These are phyloP conservation scores for Phrynocephalus guinanensis DNA, from an alignment of 2,797 vertebrate species.

Conservation along the genomic window DNA sequence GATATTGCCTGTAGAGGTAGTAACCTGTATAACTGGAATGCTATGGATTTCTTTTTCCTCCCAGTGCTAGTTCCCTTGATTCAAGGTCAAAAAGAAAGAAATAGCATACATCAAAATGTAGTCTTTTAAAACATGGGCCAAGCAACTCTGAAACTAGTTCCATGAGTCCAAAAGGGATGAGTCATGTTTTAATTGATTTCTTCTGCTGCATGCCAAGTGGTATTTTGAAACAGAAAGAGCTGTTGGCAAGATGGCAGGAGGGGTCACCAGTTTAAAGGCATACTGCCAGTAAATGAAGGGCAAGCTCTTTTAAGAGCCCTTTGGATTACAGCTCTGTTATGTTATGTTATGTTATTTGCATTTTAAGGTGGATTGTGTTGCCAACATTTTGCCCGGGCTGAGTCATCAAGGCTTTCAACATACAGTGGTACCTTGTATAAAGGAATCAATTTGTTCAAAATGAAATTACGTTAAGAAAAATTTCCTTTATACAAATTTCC, in stretches of 20 bases:
- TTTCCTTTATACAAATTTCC: no score
- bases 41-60: neutral
- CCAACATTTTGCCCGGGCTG: neutral
- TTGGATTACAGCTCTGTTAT: neutral
- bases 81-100: neutral
- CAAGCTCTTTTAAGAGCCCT: neutral
- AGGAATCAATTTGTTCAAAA: no score
- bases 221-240: neutral
- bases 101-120: no score
- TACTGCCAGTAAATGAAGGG: neutral
- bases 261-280: neutral
- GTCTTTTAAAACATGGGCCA: neutral
- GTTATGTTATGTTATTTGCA: neutral
- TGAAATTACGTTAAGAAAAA: no score
- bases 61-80: rapidly evolving
- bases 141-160: neutral
- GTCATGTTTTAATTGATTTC: neutral
- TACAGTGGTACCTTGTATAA: no score
- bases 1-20: neutral
- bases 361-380: neutral
- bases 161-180: neutral
- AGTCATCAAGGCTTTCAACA: neutral
- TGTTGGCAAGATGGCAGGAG: neutral
- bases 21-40: rapidly evolving
- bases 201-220: neutral